A percentile compares a stretch with the other conserved stretches of the same genome.
Evolutionary conservation across 2,888 invertebrate species (phyloP).

Genomic region (Drosophila yooni): DNA sequence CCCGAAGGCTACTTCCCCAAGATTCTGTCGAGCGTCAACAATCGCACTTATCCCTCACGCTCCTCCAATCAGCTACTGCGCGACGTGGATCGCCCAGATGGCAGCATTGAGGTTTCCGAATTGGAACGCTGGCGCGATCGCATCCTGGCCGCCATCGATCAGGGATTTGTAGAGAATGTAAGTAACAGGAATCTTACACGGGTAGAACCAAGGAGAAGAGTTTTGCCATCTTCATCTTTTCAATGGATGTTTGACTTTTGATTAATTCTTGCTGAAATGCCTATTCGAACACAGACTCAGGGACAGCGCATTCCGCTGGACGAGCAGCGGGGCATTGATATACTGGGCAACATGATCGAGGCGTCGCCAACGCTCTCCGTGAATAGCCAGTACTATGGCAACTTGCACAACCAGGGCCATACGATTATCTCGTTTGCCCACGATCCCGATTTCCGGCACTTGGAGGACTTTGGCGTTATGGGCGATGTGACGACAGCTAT

Average conservation of each 20-base stretch:
- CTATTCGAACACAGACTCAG: conserved; percentile 44
- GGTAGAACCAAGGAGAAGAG: background rate
- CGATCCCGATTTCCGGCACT: conserved; percentile 89
- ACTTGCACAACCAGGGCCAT: conserved; percentile 93
- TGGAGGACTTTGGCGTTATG: conserved; percentile 92
- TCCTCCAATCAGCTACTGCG: conserved; percentile 87
- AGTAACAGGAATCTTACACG: conserved; percentile 60
- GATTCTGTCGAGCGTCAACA: conserved; percentile 88
- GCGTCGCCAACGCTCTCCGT: conserved; percentile 88
- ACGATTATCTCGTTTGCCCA: conserved; percentile 90
- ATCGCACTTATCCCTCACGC: conserved; percentile 91
- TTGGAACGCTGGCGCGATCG: conserved; percentile 91
- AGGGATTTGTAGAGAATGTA: conserved; percentile 88
- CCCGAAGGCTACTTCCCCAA: conserved; percentile 93
- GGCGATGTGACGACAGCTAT: conserved; percentile 93
- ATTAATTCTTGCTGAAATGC: background rate
- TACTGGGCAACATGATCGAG: conserved; percentile 92
- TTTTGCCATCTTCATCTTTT: background rate
- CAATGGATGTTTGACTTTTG: too few species aligned
- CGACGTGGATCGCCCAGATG: conserved; percentile 89
- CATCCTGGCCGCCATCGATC: conserved; percentile 90
- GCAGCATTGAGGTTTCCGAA: conserved; percentile 86
- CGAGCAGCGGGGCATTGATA: conserved; percentile 89
- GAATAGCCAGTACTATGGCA: conserved; percentile 90
- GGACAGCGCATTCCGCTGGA: conserved; percentile 78